Base-by-base conservation (phyloP, 2,888 invertebrate genomes). In the Caenorhabditis afra region DNA sequence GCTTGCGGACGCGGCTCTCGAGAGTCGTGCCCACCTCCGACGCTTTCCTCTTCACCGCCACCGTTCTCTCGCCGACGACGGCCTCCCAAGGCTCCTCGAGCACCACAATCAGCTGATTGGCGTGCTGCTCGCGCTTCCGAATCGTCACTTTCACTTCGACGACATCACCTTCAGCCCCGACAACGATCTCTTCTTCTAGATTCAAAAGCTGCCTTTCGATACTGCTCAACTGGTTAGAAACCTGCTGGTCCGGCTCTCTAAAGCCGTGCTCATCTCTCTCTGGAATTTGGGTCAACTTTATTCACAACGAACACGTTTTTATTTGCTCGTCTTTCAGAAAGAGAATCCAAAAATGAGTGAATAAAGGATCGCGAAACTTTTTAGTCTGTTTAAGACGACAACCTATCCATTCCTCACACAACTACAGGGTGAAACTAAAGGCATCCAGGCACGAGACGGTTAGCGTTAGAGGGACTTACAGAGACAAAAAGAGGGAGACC, bases 61-160 rank as follows among this genome's bases (percentile, higher is more conserved):
- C 49, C n/a, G 65, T 35, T 52, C 59, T 58, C 65, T 59, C 37
- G 20, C 49, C 41, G 12, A 50, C n/a, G 8, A 37, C 59, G 29
- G 55, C 45, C 29, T 79, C 79, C 50, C 52, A 74, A 14, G 58
- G 58, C 52, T 79, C 79, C 45, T 79, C 79, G 39, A 79, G 58
- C 50, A 79, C 79, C 35, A 79, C 75, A 64, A 79, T 79, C 75
- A 75, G 39, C 39, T 79, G 79, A 65, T 79, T 75, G 2, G 79
- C 79, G 14, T 70, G 55, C n/a, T 71, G 49, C 29, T 79, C 79
- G 49, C 67, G 62, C 16, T 62, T 67, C 62, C 59, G 66, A 52
- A 71, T 64, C 4, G 59, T 55, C 37, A 79, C 78, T 29, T 79
- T 62, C 62, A 78, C 53, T 29, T 67, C 61, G 55, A 66, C 65